These are phyloP conservation scores for Platysternon megacephalum DNA, from an alignment of 2,113 vertebrate species.

Conservation along the genomic window DNA sequence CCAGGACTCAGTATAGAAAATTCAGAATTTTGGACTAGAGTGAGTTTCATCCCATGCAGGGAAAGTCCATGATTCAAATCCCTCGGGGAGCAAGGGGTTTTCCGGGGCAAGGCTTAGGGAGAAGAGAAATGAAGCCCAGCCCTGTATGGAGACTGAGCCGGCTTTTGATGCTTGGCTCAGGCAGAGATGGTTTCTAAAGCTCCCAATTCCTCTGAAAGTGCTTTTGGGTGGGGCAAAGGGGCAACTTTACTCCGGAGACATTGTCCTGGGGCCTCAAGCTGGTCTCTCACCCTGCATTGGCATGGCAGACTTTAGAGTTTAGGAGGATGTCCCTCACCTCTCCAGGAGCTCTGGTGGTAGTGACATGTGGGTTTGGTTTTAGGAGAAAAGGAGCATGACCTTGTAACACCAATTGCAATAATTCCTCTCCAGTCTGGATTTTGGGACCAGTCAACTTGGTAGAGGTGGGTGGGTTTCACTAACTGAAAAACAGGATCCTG, in stretches of 20 bases:
- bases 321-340: not conserved
- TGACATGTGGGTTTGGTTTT: not conserved
- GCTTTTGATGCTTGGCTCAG: not conserved
- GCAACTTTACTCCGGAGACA: not conserved
- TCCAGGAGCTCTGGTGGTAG: not conserved
- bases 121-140: not conserved
- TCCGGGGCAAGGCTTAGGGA: not conserved
- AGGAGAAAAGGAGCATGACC: not conserved
- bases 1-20: not conserved
- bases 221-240: not conserved
- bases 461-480: constrained; percentile 14
- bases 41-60: not conserved
- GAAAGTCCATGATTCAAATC: fast-evolving
- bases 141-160: not conserved
- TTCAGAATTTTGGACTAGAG: not conserved
- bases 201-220: not conserved
- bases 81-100: not conserved
- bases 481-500: constrained; percentile 54
- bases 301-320: not conserved
- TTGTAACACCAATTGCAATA: not conserved
- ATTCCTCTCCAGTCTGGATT: not conserved
- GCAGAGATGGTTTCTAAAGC: not conserved
- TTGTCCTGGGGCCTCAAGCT: not conserved
- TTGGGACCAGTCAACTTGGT: not conserved
- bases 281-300: not conserved